Base-by-base conservation (phyloP, 2,113 vertebrate species). In the Ancistrus triradiatus region DNA sequence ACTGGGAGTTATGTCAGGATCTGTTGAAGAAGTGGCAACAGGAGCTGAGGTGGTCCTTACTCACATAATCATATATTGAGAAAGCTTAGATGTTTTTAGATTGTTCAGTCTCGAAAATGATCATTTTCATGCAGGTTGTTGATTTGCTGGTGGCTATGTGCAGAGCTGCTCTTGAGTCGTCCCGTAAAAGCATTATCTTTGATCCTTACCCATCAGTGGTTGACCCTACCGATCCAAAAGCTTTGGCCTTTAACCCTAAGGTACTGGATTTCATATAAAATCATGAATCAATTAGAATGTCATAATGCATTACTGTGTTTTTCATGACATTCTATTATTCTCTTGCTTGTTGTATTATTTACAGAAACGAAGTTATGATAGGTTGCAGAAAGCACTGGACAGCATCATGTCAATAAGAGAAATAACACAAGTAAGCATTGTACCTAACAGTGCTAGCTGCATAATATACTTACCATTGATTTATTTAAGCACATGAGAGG, bases 141-240 rank as follows among this genome's bases (percentile, higher is more conserved):
- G 95, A 97, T 74, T 79, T 98, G 77, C 84, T 98, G 73, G 93
- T 98, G 69, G 93, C 94, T 66, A 97, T 98, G 95, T 98, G 96
- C 78, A 90, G 92, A 1, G 92, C 95, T 6, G 95, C 95, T 21
- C 85, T 98, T 61, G 93, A 94, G 71, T 98, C 95, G 19, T 90
- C 92, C n/a, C 90, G 96, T 71, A 98, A 98, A 72, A 94, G 89
- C 85, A 93, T 98, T 80, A 95, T 98, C 75, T 95, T 98, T 4
- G 91, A 98, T 78, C 95, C 95, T 35, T 98, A 98, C 51, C 95
- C 95, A 3, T 98, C 91, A 0, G 91, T 99, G 48, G 92, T 98
- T 50, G 93, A 99, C 80, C 95, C 96, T 25, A 86, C 78, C 1
- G 92, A 98, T 75, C 92, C 92, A 46, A 93, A 94, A 83, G 89